phyloP scores from a whole-genome alignment of 2,888 invertebrate species.

The Tenthredo mesomela region DNA sequence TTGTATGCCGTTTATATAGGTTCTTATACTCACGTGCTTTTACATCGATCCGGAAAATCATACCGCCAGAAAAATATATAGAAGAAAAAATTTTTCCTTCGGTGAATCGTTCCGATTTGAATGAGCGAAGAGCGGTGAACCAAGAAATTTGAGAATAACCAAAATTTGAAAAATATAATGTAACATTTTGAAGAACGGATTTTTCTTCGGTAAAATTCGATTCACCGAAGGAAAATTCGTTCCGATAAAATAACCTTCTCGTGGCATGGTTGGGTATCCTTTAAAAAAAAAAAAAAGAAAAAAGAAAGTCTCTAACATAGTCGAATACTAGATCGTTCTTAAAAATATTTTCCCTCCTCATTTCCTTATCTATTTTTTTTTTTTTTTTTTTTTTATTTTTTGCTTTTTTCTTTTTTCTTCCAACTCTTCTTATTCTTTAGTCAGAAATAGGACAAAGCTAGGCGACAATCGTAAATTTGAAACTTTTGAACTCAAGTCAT shows the following conservation, averaged over 20 bases:
- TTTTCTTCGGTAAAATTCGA: not conserved
- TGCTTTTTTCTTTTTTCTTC: not conserved
- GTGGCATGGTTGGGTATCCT: too few relatives aligned
- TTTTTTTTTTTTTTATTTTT: not conserved
- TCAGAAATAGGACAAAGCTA: not conserved
- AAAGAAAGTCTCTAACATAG: not conserved
- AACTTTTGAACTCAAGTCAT: not conserved
- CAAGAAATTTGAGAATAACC: too few relatives aligned
- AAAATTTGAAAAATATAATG: too few relatives aligned
- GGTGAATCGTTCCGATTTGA: too few relatives aligned
- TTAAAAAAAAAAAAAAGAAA: not conserved
- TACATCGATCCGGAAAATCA: not conserved
- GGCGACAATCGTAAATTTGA: conserved; percentile 9
- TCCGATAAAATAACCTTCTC: too few relatives aligned
- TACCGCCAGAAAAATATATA: too few relatives aligned
- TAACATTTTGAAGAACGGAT: not conserved
- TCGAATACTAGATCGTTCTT: not conserved
- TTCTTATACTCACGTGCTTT: not conserved
- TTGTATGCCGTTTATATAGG: not conserved
- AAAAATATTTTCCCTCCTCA: not conserved
- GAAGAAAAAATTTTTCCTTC: too few relatives aligned
- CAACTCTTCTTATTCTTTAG: not conserved
- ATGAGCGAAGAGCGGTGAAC: too few relatives aligned
- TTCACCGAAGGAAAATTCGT: too few relatives aligned
- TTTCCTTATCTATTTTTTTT: not conserved